Evolutionary conservation across 2,888 invertebrate species (phyloP).

Genomic region (Nyleta sp.): DNA sequence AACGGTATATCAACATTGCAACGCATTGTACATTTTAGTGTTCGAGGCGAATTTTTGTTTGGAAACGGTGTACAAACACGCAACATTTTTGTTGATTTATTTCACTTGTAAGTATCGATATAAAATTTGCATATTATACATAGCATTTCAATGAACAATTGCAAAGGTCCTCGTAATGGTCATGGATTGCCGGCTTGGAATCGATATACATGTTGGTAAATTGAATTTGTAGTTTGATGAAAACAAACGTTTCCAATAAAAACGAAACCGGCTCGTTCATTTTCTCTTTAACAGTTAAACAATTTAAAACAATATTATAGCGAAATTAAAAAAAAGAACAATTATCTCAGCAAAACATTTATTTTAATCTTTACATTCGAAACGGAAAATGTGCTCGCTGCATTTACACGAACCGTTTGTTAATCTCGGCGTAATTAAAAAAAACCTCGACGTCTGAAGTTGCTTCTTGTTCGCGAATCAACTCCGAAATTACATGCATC

Average conservation of each 20-base stretch:
- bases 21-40: neutral
- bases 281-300: slow-evolving; percentile 23
- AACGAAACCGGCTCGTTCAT: slow-evolving; percentile 27
- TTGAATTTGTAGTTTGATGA: slow-evolving; percentile 55
- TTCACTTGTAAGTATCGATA: slow-evolving; percentile 48
- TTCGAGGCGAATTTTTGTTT: slow-evolving; percentile 26
- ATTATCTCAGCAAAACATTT: too few relatives aligned
- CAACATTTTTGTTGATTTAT: slow-evolving; percentile 49
- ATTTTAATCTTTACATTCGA: too few relatives aligned
- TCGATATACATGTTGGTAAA: slow-evolving; percentile 39
- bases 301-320: slow-evolving; percentile 15
- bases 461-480: neutral
- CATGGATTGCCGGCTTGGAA: slow-evolving; percentile 28
- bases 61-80: neutral
- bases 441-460: neutral
- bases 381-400: too few relatives aligned
- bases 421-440: neutral
- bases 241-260: slow-evolving; percentile 49
- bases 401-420: too few relatives aligned
- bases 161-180: slow-evolving; percentile 47
- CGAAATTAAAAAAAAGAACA: neutral
- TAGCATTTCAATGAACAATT: slow-evolving; percentile 45
- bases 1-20: slow-evolving; percentile 33
- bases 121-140: slow-evolving; percentile 54
- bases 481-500: neutral